Evolutionary conservation across 1,140 invertebrate genomes (phyloP).

Genomic region (Cotesia vestalis): DNA sequence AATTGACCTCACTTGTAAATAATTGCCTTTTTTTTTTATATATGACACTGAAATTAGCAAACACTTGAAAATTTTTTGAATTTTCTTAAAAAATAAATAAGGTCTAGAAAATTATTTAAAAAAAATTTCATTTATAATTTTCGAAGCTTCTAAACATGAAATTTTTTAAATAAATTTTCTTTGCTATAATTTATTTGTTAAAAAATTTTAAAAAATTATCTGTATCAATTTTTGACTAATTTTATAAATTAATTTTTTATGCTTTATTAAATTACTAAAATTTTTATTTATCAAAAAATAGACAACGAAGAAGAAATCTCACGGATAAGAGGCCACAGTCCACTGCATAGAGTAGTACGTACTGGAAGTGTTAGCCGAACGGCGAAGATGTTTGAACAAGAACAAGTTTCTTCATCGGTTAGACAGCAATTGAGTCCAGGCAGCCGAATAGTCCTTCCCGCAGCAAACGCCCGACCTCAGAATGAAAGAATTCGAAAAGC

Average conservation of each 20-base stretch:
- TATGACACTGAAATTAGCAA: too few species aligned
- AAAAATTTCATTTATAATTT: too few species aligned
- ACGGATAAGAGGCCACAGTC: conserved; percentile 47
- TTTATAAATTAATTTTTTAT: not conserved
- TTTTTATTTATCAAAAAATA: conserved; percentile 36
- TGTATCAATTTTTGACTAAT: not conserved
- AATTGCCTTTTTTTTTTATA: too few species aligned
- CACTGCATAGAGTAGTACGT: conserved; percentile 47
- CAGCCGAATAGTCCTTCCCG: conserved; percentile 35
- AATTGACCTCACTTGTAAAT: too few species aligned
- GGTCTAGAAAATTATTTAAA: too few species aligned
- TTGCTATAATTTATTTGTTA: too few species aligned
- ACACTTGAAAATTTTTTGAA: too few species aligned
- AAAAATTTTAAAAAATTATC: not conserved
- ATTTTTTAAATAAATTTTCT: too few species aligned
- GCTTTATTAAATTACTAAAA: not conserved
- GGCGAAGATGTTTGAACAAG: conserved; percentile 59
- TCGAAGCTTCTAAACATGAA: too few species aligned
- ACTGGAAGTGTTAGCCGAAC: conserved; percentile 63
- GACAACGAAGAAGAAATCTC: conserved; percentile 48
- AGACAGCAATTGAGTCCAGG: conserved; percentile 30
- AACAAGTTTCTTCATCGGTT: conserved; percentile 38
- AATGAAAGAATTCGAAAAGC: conserved; percentile 60
- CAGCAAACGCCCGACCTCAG: conserved; percentile 44
- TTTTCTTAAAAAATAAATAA: too few species aligned